Base-by-base conservation (phyloP, 2,797 vertebrate species). In the Petrocephalus sullivani region DNA sequence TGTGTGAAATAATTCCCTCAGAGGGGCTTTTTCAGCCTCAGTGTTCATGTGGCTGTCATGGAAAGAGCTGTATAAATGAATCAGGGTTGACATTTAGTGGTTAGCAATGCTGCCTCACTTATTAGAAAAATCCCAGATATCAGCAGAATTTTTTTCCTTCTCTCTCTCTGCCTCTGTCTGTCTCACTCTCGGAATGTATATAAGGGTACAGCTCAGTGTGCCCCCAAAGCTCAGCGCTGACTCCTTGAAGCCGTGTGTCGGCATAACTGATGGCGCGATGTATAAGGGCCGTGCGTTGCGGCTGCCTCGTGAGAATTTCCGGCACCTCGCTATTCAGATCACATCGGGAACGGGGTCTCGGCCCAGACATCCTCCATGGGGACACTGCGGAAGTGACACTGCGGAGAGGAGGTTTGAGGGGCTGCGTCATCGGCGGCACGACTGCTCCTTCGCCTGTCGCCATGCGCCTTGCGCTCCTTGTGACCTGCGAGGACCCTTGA, bases 61-160 rank as follows among this genome's bases (percentile, higher is more conserved):
- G 60, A 87, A 85, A 53, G 54, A 87, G 87, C 61, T 85, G 84
- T 86, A 83, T 87, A 89, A 89, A 90, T 90, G 89, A 88, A 90
- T 90, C 84, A 89, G 56, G 53, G 87, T 33, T 89, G 88, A 90
- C 88, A 88, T 90, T 90, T 89, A 89, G 78, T 86, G 88, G 84
- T 87, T 81, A 88, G 83, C 88, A 71, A 53, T 71, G 67, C 83
- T 86, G 67, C 87, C 21, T 12, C 58, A 51, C 88, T 89, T 87
- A 89, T 90, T 90, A 87, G 88, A 75, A 83, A 87, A 87, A 84
- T 58, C 75, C 41, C 51, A 86, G 86, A 85, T 85, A 88, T 90
- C 89, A 90, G 89, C 89, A 89, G 53, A 87, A 61, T 83, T 89
- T 67, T 87, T 82, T 21, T 21, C 12, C 28, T 57, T 23, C 46